A percentile compares a stretch with the other conserved stretches of the same genome.
These are phyloP conservation scores for Zapornia atra DNA, from an alignment of 2,113 vertebrate species.

Conservation along the genomic window DNA sequence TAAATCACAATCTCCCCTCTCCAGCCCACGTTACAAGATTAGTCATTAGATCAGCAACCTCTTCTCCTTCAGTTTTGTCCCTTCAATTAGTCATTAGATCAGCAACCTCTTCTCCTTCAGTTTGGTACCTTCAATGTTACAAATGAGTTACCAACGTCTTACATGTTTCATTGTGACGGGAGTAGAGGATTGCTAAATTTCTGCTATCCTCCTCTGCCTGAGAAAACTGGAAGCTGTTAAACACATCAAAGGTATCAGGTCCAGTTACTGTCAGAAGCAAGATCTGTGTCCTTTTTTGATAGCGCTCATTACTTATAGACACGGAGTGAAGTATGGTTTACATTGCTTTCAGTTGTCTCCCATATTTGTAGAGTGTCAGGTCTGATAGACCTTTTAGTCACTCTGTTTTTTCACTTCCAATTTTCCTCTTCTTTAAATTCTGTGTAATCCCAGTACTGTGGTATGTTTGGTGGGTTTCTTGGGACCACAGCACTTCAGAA, in stretches of 20 bases:
- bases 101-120: background rate
- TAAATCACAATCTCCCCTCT: background rate
- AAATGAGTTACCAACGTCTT: background rate
- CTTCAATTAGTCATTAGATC: background rate
- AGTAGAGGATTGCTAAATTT: background rate
- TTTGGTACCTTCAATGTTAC: background rate
- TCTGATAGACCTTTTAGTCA: background rate
- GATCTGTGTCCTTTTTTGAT: background rate
- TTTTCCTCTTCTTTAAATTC: background rate
- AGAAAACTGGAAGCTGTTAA: constrained; percentile 8
- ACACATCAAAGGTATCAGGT: background rate
- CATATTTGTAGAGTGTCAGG: background rate
- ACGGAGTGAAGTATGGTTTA: background rate
- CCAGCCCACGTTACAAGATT: background rate
- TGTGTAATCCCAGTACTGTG: background rate
- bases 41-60: background rate
- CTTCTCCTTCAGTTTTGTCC: background rate
- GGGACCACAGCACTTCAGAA: background rate
- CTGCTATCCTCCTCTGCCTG: background rate
- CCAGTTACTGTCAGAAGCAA: background rate
- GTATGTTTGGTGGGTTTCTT: background rate
- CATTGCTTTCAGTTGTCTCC: constrained; percentile 4
- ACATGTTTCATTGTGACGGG: background rate
- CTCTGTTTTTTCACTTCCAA: background rate
- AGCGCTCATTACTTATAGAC: background rate